These are phyloP conservation scores for Sebastes itinus DNA, from an alignment of 2,797 vertebrate genomes.

Conservation along the genomic window DNA sequence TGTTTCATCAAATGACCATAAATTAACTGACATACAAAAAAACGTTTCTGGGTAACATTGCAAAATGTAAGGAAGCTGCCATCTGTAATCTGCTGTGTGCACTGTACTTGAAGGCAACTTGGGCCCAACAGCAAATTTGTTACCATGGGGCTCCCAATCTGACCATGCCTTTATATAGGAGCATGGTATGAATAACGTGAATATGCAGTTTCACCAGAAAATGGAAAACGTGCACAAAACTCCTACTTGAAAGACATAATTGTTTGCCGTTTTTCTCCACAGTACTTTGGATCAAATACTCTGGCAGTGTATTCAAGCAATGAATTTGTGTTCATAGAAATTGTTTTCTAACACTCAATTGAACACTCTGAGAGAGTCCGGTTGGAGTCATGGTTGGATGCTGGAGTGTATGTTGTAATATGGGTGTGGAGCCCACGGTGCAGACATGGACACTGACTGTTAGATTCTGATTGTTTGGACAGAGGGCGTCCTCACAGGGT, in stretches of 20 bases:
- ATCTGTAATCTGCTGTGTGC: neutral
- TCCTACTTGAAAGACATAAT: neutral
- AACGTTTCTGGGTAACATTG: rapidly evolving
- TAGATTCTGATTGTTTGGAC: constrained; percentile 67
- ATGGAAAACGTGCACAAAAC: neutral
- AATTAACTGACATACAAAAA: neutral
- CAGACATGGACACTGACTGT: constrained; percentile 59
- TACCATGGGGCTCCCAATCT: neutral
- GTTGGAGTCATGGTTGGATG: constrained; percentile 36
- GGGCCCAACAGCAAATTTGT: neutral
- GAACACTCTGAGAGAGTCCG: constrained; percentile 9
- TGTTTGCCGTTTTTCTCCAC: neutral
- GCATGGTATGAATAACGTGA: neutral
- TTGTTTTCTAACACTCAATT: constrained; percentile 1
- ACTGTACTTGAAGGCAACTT: neutral
- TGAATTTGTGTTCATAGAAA: constrained; percentile 9
- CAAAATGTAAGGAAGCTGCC: neutral
- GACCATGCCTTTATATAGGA: neutral
- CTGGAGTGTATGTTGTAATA: constrained; percentile 65
- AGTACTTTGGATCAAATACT: neutral
- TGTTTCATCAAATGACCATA: neutral
- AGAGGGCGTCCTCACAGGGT: constrained; percentile 59
- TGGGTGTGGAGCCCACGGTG: constrained; percentile 61
- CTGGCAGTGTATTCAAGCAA: neutral
- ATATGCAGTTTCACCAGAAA: neutral